Evolutionary conservation across 2,797 vertebrate genomes (phyloP).

Genomic region (Rhinatrema bivittatum): DNA sequence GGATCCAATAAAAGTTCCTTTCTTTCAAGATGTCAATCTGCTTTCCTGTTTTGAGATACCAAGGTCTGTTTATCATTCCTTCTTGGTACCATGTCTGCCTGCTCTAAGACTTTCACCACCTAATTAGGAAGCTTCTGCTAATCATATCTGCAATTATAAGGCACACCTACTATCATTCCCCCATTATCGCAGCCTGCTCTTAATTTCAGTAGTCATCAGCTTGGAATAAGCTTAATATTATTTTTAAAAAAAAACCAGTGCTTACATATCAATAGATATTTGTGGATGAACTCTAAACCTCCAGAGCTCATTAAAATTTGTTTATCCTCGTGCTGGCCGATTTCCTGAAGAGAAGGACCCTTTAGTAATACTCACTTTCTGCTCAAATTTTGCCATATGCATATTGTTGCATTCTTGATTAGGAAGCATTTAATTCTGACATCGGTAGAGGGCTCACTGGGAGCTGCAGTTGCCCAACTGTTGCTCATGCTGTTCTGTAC

Average conservation of each 20-base stretch:
- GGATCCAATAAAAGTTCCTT: too few relatives aligned
- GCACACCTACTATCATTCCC: conserved; percentile 18
- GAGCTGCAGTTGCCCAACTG: too few relatives aligned
- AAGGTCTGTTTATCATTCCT: neutral
- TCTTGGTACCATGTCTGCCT: neutral
- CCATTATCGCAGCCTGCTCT: conserved; percentile 14
- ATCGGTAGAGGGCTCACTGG: too few relatives aligned
- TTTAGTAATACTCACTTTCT: conserved; percentile 27
- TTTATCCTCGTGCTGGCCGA: conserved; percentile 20
- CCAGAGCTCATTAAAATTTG: conserved; percentile 9
- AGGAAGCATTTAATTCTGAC: conserved; percentile 37
- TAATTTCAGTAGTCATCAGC: conserved; percentile 31
- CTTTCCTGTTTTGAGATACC: too few relatives aligned
- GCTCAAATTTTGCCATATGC: conserved; percentile 23
- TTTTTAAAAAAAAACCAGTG: conserved; percentile 19
- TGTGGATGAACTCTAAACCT: conserved; percentile 18
- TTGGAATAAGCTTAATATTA: conserved; percentile 26
- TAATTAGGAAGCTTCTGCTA: conserved; percentile 66
- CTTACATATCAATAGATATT: too few relatives aligned
- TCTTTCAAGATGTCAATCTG: too few relatives aligned
- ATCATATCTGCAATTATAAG: conserved; percentile 12
- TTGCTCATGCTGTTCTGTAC: too few relatives aligned
- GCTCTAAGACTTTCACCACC: conserved; percentile 36
- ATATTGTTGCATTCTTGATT: conserved; percentile 24
- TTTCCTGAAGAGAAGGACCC: conserved; percentile 12